Conservation (phyloP, 2,797 vertebrate species). For the Pempheris klunzingeri region DNA sequence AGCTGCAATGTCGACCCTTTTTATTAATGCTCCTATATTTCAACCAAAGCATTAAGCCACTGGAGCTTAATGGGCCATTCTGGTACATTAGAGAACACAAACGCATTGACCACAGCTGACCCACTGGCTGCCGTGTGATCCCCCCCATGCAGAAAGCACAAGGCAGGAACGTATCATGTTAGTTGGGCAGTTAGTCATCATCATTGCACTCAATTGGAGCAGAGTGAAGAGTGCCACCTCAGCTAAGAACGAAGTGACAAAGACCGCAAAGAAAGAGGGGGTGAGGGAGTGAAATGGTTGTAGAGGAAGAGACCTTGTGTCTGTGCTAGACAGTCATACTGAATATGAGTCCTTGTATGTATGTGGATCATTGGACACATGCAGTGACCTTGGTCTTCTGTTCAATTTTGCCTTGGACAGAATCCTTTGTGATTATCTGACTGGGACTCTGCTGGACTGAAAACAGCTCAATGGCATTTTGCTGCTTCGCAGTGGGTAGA, state of each 20-base stretch:
- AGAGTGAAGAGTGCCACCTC: slow-evolving; percentile 50
- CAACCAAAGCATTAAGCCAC: slow-evolving; percentile 56
- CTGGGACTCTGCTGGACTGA: slow-evolving; percentile 57
- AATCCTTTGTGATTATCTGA: slow-evolving; percentile 72
- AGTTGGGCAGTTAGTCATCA: slow-evolving; percentile 71
- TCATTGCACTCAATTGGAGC: slow-evolving; percentile 60
- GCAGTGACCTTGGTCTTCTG: slow-evolving; percentile 70
- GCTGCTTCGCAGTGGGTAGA: slow-evolving; percentile 57
- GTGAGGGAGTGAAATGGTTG: neutral
- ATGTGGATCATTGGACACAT: slow-evolving; percentile 42
- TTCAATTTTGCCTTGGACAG: slow-evolving; percentile 67
- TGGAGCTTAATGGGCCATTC: slow-evolving; percentile 71
- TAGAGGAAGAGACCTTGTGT: neutral
- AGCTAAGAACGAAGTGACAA: slow-evolving; percentile 58
- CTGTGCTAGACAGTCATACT: neutral
- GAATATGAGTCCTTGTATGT: slow-evolving; percentile 36
- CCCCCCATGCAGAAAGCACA: slow-evolving; percentile 41
- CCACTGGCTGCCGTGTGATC: slow-evolving; percentile 39
- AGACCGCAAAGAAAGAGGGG: slow-evolving; percentile 3
- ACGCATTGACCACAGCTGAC: slow-evolving; percentile 70
- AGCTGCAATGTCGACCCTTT: slow-evolving; percentile 58
- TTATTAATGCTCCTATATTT: slow-evolving; percentile 69
- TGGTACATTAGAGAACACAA: slow-evolving; percentile 73
- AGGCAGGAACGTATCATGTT: slow-evolving; percentile 51
- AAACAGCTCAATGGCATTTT: slow-evolving; percentile 77